Base-by-base conservation (phyloP, 2,797 vertebrate species). In the Menidia menidia region DNA sequence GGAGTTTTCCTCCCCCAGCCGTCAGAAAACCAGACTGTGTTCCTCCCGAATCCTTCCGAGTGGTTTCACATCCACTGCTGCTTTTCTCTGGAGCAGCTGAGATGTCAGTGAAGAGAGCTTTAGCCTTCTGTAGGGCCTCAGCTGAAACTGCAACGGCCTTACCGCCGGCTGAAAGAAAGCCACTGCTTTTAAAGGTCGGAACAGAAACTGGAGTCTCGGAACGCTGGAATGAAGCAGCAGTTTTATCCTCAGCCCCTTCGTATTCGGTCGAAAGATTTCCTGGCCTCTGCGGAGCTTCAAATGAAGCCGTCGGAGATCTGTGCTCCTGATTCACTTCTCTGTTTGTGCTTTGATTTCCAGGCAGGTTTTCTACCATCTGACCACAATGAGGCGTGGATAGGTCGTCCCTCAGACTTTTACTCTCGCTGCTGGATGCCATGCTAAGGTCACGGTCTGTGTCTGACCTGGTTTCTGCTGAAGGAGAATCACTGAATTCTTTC, bases 281-380 rank as follows among this genome's bases (percentile, higher is more conserved):
- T 58, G 93, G 94, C 89, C 93, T 95, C 57, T 93, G 61, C 30
- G 96, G 87, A 25, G 95, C 92, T 56, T 78, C 86, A 80, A 92
- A 81, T 75, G 96, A 96, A 72, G 95, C 95, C 35, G 68, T 90
- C 61, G 88, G 80, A 87, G 92, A 92, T 44, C 85, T 85, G 50
- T 18, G 6, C 0, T 10, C 59, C 15, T 61, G 69, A 25, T 25
- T 25, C 0, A 32, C 51, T 32, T 3, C 25, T 53, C 30, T 6
- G 51, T 8, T 30, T 30, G 3, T 32, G 30, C 30, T 32, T 31
- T 14, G 13, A 32, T 15, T 53, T 53, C 30, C 51, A 53, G 30
- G 19, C 51, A 95, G 48, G 1, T 74, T 53, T 14, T 93, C 89
- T 0, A 64, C 80, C 66, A 87, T 94, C 73, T 87, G 89, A 83